A percentile compares a stretch with the other conserved stretches of the same genome.
Conservation (phyloP, 2,888 invertebrate genomes). For the Pristionchus maxplancki region DNA sequence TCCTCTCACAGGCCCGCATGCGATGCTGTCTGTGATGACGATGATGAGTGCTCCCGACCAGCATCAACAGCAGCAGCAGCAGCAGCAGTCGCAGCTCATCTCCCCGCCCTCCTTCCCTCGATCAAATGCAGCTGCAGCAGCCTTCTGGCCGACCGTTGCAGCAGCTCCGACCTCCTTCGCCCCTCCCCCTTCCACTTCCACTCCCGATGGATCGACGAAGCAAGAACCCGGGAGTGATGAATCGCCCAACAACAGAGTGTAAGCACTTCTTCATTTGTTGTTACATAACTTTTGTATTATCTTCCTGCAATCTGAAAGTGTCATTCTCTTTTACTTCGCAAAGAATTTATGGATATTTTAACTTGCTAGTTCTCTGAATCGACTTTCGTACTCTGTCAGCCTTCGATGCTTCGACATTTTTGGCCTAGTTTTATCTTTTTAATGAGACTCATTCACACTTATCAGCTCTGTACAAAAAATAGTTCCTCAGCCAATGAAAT, state of each 20-base stretch:
- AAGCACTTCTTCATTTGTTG: background rate
- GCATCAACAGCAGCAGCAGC: background rate
- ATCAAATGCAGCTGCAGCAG: background rate
- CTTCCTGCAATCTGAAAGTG: conserved; percentile 1
- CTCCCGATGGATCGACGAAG: background rate
- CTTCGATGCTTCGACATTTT: too few relatives aligned
- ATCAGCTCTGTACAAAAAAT: too few relatives aligned
- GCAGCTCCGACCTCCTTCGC: conserved; percentile 31
- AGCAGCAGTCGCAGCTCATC: background rate
- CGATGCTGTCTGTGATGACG: conserved; percentile 50
- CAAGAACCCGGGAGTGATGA: background rate
- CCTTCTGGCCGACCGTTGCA: conserved; percentile 19
- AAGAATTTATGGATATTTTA: too few relatives aligned
- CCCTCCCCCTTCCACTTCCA: conserved; percentile 45
- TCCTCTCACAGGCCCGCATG: background rate
- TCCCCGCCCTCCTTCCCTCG: conserved; percentile 35
- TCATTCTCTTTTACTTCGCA: background rate
- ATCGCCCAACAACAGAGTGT: conserved; percentile 27
- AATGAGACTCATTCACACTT: too few relatives aligned
- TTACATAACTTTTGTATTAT: background rate
- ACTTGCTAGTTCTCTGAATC: too few relatives aligned
- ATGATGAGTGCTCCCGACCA: conserved; percentile 34
- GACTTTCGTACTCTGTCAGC: too few relatives aligned
- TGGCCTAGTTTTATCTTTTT: too few relatives aligned
- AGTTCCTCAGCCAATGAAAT: too few relatives aligned